Evolutionary conservation across 2,888 invertebrate species (phyloP), one percentile per base, ranked within the genome.

Genomic region (Agrypnus murinus): DNA sequence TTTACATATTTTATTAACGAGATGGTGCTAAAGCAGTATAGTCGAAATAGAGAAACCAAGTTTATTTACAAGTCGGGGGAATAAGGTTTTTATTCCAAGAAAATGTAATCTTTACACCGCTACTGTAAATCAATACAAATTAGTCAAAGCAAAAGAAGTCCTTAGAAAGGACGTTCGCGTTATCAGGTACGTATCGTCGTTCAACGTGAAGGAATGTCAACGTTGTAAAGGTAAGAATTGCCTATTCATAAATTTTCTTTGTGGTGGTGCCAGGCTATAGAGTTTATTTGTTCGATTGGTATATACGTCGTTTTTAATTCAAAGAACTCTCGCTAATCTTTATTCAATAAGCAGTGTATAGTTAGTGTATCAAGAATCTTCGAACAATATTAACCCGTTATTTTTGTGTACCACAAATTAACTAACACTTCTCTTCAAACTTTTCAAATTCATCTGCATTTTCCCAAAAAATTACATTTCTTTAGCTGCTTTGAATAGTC

Each of bases 141-240:
- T 69, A 69, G 60, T 69, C 69, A 66, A 72, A 66, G 62, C 43
- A 66, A 66, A 69, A 73, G 45, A 70, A 73, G 71, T 64, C 73
- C 68, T 73, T 66, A 64, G 65, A 73, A 73, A 73, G 73, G 73
- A 73, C 71, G 71, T 73, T 71, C 71, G 65, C 68, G 71, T 69
- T 73, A 73, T 73, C 71, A 65, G 70, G 68, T 73, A 73, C 73
- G 66, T 68, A 71, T 71, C 67, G 71, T 69, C 72, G 70, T 45
- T 70, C 62, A 64, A 73, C 73, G 73, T 70, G 73, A 63, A 73
- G 69, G 73, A 70, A 73, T 73, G 71, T 55, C 66, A 67, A 53
- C 65, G 43, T 59, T 59, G 59, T 65, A 72, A n/a, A 57, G 57
- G 25, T 58, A 45, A 40, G 66, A 63, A 64, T 67, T 71, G 71